phyloP scores from a whole-genome alignment of 2,888 invertebrate species.

The Acronicta leporina region DNA sequence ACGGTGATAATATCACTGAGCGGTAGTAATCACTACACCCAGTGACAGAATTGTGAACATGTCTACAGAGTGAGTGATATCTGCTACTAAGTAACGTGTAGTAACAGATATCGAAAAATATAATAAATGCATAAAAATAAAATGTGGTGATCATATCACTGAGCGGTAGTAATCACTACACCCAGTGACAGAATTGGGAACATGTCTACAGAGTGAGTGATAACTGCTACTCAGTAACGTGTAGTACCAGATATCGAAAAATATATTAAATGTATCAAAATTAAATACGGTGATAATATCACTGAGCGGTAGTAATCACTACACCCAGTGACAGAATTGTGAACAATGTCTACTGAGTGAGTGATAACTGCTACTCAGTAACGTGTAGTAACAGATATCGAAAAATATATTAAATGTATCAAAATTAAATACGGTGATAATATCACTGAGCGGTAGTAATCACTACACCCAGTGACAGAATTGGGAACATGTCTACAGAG shows the following conservation, averaged over 20 bases:
- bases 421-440: too few relatives aligned
- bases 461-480: slow-evolving; percentile 63
- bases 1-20: not conserved
- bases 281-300: slow-evolving; percentile 4
- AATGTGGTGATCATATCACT: slow-evolving; percentile 11
- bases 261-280: slow-evolving; percentile 46
- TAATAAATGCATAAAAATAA: too few relatives aligned
- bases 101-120: not conserved
- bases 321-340: slow-evolving; percentile 61
- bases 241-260: slow-evolving; percentile 42
- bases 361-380: slow-evolving; percentile 10
- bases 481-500: slow-evolving; percentile 47
- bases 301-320: slow-evolving; percentile 46
- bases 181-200: slow-evolving; percentile 60
- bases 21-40: slow-evolving; percentile 55
- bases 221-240: slow-evolving; percentile 6
- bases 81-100: slow-evolving; percentile 15
- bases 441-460: slow-evolving; percentile 39
- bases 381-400: not conserved
- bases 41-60: slow-evolving; percentile 59
- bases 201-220: slow-evolving; percentile 54
- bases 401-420: too few relatives aligned
- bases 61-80: slow-evolving; percentile 44
- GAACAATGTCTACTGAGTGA: slow-evolving; percentile 49
- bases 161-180: slow-evolving; percentile 47